A percentile compares a stretch with the other conserved stretches of the same genome.
These are phyloP conservation scores for Papilio demoleus DNA, from an alignment of 2,888 invertebrate genomes.

Conservation along the genomic window DNA sequence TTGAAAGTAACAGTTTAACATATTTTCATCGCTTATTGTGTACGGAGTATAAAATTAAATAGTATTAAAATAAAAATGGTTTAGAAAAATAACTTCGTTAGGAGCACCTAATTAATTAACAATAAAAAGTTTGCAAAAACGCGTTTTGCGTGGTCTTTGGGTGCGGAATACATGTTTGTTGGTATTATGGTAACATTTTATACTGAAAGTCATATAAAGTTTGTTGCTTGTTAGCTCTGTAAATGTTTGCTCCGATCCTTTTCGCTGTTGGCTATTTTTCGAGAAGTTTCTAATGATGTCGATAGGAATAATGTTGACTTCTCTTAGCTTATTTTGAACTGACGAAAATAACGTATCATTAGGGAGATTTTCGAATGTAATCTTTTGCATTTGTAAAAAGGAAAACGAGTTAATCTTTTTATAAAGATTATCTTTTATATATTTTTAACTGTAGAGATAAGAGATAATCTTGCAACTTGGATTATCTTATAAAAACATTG, in stretches of 20 bases:
- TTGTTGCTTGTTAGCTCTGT: slow-evolving; percentile 31
- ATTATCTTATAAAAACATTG: too few species aligned
- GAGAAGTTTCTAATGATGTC: slow-evolving; percentile 36
- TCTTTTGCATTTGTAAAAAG: background rate
- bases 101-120: background rate
- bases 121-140: background rate
- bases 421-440: too few species aligned
- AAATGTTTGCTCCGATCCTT: slow-evolving; percentile 37
- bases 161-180: slow-evolving; percentile 14
- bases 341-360: slow-evolving; percentile 2
- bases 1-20: background rate
- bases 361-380: background rate
- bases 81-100: background rate
- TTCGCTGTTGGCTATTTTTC: slow-evolving; percentile 35
- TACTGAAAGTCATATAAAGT: slow-evolving; percentile 27
- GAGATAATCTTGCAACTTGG: too few species aligned
- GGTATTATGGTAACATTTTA: slow-evolving; percentile 28
- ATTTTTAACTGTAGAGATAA: too few species aligned
- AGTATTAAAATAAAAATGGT: background rate
- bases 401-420: background rate
- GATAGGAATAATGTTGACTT: slow-evolving; percentile 9
- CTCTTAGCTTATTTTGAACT: slow-evolving; percentile 13
- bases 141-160: background rate
- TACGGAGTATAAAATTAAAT: too few species aligned
- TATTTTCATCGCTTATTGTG: too few species aligned